Conservation (phyloP, 2,113 vertebrate species). For the Crotalus tigris region DNA sequence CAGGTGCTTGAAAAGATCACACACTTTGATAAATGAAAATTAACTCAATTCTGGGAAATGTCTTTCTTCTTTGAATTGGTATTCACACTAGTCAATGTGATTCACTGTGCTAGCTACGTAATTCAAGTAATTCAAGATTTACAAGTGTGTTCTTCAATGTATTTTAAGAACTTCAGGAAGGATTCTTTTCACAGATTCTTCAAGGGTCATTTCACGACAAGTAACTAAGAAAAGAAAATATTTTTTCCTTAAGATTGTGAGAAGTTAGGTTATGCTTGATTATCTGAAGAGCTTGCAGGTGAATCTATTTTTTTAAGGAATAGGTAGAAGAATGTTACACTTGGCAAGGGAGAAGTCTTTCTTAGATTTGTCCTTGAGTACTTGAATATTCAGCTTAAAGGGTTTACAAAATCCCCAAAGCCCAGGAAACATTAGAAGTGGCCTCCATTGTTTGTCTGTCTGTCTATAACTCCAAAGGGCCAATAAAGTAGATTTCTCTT, state of each 20-base stretch:
- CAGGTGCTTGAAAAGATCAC: not conserved
- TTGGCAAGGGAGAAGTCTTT: not conserved
- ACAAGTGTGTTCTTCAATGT: not conserved
- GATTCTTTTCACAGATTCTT: not conserved
- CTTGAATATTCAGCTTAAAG: not conserved
- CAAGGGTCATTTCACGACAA: not conserved
- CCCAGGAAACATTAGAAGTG: not conserved
- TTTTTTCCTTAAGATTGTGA: not conserved
- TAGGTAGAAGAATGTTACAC: conserved; percentile 16
- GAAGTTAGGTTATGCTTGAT: not conserved
- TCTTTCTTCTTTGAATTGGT: not conserved
- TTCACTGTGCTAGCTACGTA: conserved; percentile 1
- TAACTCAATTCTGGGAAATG: conserved; percentile 2
- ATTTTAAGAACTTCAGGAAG: accelerated
- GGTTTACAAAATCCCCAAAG: not conserved
- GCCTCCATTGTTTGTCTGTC: not conserved
- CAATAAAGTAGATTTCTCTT: not conserved
- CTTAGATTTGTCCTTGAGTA: not conserved
- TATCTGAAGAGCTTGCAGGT: conserved; percentile 31
- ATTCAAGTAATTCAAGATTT: not conserved
- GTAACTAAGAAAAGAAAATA: not conserved
- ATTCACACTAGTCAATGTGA: not conserved
- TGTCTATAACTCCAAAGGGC: not conserved
- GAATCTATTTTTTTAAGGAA: conserved; percentile 3
- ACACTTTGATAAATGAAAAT: not conserved